Evolutionary conservation across 2,113 vertebrate species (phyloP).

Genomic region (Ptychochromis oligacanthus): DNA sequence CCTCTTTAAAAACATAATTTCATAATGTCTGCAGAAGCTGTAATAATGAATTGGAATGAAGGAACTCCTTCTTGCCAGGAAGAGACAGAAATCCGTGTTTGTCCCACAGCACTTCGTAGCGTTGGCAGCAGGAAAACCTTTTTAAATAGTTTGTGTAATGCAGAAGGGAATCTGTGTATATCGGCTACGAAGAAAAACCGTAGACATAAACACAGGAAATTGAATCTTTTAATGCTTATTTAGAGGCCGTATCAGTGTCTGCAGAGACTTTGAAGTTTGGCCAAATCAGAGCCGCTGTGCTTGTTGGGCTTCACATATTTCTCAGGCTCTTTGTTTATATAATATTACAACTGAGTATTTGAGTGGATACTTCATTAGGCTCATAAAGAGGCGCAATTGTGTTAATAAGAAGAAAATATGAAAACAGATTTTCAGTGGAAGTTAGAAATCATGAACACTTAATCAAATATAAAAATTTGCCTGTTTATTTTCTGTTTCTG

Average conservation of each 20-base stretch:
- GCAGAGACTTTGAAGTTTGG: slow-evolving; percentile 34
- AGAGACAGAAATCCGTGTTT: not conserved
- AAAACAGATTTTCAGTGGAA: not conserved
- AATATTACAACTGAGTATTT: not conserved
- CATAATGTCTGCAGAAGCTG: not conserved
- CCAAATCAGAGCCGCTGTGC: slow-evolving; percentile 1
- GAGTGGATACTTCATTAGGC: not conserved
- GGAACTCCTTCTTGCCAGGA: not conserved
- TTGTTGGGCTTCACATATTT: slow-evolving; percentile 55
- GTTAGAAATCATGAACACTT: not conserved
- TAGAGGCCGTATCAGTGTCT: slow-evolving; percentile 26
- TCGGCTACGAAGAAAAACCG: slow-evolving; percentile 5
- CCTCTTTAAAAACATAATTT: not conserved
- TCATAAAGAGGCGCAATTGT: not conserved
- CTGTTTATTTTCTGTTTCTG: not conserved
- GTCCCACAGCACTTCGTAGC: not conserved
- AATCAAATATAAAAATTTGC: not conserved
- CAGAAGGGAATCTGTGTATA: slow-evolving; percentile 12
- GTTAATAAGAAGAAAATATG: not conserved
- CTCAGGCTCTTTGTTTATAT: slow-evolving; percentile 30
- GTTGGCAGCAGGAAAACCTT: slow-evolving; percentile 19
- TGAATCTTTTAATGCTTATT: slow-evolving; percentile 46
- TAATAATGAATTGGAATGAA: not conserved
- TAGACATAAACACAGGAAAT: slow-evolving; percentile 65
- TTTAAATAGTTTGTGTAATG: slow-evolving; percentile 20